phyloP scores from a whole-genome alignment of 2,888 invertebrate species.

The Cosmia trapezina region DNA sequence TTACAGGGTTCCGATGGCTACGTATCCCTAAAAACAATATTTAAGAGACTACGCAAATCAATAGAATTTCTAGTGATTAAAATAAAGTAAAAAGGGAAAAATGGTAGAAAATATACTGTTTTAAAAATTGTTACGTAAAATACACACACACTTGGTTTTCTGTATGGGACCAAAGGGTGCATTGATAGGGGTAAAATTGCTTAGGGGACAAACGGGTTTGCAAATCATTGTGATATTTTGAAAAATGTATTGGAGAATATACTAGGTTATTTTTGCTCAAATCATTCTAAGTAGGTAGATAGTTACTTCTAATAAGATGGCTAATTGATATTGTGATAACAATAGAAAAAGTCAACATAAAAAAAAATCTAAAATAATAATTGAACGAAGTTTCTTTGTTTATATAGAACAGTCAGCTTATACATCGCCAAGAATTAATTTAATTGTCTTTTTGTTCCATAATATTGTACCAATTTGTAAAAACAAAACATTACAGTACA shows the following conservation, averaged over 20 bases:
- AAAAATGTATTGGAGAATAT: background rate
- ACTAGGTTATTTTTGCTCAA: slow-evolving; percentile 4
- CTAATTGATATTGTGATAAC: background rate
- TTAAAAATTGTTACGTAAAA: slow-evolving; percentile 24
- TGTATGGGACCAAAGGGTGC: slow-evolving; percentile 29
- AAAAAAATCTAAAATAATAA: background rate
- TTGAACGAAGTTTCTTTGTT: no score
- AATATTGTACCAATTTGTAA: no score
- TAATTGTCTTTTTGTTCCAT: no score
- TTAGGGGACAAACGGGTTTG: slow-evolving; percentile 30
- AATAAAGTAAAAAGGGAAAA: background rate
- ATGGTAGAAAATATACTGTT: background rate
- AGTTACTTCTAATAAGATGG: background rate
- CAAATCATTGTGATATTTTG: slow-evolving; percentile 29
- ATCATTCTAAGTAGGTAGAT: background rate
- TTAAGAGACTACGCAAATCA: background rate
- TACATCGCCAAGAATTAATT: no score
- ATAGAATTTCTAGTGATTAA: slow-evolving; percentile 4
- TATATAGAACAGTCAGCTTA: no score
- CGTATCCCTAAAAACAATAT: slow-evolving; percentile 1
- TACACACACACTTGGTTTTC: slow-evolving; percentile 33
- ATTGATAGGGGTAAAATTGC: slow-evolving; percentile 35
- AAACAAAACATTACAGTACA: no score
- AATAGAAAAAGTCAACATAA: background rate
- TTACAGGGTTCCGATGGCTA: background rate